Conservation (phyloP, 1,140 invertebrate genomes). For the Aphis craccivora region DNA sequence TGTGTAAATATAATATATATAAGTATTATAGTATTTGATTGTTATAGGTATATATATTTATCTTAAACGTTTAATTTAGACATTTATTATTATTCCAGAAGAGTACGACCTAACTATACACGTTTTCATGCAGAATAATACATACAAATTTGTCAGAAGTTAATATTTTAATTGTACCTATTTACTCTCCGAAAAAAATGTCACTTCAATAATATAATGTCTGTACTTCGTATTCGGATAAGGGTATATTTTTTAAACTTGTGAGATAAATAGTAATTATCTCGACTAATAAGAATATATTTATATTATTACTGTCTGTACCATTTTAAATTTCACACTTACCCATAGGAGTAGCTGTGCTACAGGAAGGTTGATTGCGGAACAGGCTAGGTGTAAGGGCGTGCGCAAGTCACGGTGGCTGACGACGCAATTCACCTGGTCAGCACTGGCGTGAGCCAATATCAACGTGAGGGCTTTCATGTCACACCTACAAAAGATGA, state of each 20-base stretch:
- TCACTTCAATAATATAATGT: neutral
- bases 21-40: too few species aligned
- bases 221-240: neutral
- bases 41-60: neutral
- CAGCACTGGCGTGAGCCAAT: slow-evolving; percentile 69
- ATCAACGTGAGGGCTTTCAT: slow-evolving; percentile 72
- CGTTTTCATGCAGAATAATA: neutral
- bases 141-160: neutral
- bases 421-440: slow-evolving; percentile 74
- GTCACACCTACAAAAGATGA: slow-evolving; percentile 66
- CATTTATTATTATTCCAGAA: neutral
- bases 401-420: slow-evolving; percentile 78
- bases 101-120: neutral
- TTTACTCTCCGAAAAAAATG: neutral
- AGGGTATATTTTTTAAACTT: neutral
- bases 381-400: slow-evolving; percentile 87
- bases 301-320: neutral
- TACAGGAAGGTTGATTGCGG: slow-evolving; percentile 86
- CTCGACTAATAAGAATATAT: neutral
- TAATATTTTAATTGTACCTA: neutral
- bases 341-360: slow-evolving; percentile 95
- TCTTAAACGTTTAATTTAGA: neutral
- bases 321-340: slow-evolving; percentile 61
- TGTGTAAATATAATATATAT: neutral
- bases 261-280: too few species aligned